A percentile compares a stretch with the other conserved stretches of the same genome.
Conservation (phyloP, 1,140 invertebrate species). For the Drosophila teissieri region DNA sequence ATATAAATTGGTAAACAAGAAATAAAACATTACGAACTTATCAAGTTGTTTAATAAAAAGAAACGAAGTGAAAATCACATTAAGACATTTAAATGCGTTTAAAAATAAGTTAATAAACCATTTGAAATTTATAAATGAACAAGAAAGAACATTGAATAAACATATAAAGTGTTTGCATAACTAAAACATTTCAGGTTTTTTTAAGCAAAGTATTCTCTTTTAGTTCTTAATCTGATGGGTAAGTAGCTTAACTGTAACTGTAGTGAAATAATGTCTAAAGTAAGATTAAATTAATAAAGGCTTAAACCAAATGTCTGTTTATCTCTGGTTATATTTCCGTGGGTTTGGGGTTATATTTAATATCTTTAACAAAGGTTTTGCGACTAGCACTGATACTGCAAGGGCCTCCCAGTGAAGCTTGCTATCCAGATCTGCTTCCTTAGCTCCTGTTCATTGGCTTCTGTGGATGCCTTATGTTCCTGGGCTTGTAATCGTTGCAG, state of each 20-base stretch:
- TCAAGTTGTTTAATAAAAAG: constrained; percentile 26
- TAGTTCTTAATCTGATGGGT: not conserved
- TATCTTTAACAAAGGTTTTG: constrained; percentile 17
- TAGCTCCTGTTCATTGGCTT: constrained; percentile 1
- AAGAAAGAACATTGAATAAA: constrained; percentile 36
- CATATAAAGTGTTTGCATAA: constrained; percentile 24
- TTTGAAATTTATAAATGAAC: constrained; percentile 47
- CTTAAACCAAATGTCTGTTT: not conserved
- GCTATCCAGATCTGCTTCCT: constrained; percentile 65
- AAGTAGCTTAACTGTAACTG: constrained; percentile 2
- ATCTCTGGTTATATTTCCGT: not conserved
- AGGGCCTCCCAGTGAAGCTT: constrained; percentile 52
- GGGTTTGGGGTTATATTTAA: not conserved
- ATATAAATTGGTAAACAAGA: constrained; percentile 24
- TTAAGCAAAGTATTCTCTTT: not conserved
- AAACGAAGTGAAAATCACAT: constrained; percentile 28
- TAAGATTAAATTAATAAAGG: constrained; percentile 17
- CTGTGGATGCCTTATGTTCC: not conserved
- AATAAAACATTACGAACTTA: constrained; percentile 13
- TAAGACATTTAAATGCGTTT: constrained; percentile 32
- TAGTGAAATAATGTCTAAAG: not conserved
- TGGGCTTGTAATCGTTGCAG: constrained; percentile 17
- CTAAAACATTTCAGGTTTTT: constrained; percentile 1
- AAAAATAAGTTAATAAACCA: constrained; percentile 42
- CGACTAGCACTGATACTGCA: constrained; percentile 48